A percentile compares a stretch with the other conserved stretches of the same genome.
phyloP scores from a whole-genome alignment of 2,113 vertebrate genomes.

The Pedetes capensis region DNA sequence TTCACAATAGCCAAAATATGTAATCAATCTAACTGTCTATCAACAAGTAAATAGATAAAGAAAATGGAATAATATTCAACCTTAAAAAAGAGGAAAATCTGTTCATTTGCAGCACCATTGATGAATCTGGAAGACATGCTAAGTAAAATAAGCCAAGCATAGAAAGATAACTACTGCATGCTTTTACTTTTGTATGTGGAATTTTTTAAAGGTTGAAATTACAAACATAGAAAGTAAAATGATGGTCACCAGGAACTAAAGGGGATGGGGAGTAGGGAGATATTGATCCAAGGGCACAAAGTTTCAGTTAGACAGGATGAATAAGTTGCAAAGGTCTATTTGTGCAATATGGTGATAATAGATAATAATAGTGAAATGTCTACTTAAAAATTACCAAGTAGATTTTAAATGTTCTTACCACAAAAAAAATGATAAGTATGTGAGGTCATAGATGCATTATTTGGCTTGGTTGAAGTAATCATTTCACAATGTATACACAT shows the following conservation, averaged over 20 bases:
- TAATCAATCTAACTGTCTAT: not conserved
- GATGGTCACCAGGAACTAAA: not conserved
- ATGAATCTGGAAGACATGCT: not conserved
- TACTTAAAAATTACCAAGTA: not conserved
- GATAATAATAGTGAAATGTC: not conserved
- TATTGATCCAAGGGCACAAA: no score
- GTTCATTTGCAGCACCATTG: not conserved
- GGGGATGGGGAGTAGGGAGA: not conserved
- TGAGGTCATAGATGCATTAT: no score
- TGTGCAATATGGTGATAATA: not conserved
- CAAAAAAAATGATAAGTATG: not conserved
- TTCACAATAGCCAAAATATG: not conserved
- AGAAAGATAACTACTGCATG: not conserved
- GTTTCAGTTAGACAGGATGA: no score
- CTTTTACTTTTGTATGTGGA: not conserved
- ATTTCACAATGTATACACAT: not conserved
- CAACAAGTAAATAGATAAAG: not conserved
- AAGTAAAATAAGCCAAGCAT: not conserved
- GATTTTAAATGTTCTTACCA: not conserved
- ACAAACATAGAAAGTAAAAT: not conserved
- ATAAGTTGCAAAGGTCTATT: no score
- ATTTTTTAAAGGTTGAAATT: not conserved
- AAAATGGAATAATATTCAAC: not conserved
- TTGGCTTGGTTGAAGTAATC: not conserved
- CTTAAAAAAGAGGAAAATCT: not conserved